Evolutionary conservation across 2,888 invertebrate genomes (phyloP), one percentile per base, ranked within the genome.

Genomic region (Heliconius hortense): DNA sequence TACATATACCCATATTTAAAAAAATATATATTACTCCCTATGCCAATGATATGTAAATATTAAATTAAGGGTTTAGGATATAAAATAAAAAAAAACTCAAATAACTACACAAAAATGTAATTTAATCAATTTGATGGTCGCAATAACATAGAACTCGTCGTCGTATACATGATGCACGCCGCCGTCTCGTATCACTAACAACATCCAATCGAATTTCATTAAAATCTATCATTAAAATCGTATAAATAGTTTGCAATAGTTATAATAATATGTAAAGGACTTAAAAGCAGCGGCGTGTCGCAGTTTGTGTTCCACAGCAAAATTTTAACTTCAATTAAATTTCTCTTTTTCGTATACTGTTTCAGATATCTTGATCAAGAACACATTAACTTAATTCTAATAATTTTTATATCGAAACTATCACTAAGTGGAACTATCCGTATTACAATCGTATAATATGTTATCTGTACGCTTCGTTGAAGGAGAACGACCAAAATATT

Each of bases 41-140:
- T 5, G 43, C 43, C 43, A 43, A 4, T 43, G 5, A 43, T 43
- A 43, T 15, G 4, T 15, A 15, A 18, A 1, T 43, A 43, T 15
- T 43, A 43, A 43, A 21, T n/a, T 15, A 18, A 18, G 24, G 71
- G 31, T 39, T 31, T 68, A 18, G 63, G 56, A 24, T 62, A 71
- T 5, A 63, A 73, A 90, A 90, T 88, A 82, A 84, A 82, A 82
- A 84, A 82, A 81, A 53, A n/a, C 77, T 77, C 66, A 56, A 53
- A 73, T 92, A 93, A 93, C 94, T 93, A 94, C 93, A 94, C 94
- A 94, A 94, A 93, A 93, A 93, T 93, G 92, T 94, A 93, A 92
- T 93, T 91, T 80, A 91, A 83, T 92, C 87, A 89, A 91, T 92
- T 86, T 88, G 93, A 91, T 93, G 92, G 90, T 94, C 92, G 88